These are phyloP conservation scores for Chlorops oryzae DNA, from an alignment of 1,140 invertebrate genomes.

Conservation along the genomic window DNA sequence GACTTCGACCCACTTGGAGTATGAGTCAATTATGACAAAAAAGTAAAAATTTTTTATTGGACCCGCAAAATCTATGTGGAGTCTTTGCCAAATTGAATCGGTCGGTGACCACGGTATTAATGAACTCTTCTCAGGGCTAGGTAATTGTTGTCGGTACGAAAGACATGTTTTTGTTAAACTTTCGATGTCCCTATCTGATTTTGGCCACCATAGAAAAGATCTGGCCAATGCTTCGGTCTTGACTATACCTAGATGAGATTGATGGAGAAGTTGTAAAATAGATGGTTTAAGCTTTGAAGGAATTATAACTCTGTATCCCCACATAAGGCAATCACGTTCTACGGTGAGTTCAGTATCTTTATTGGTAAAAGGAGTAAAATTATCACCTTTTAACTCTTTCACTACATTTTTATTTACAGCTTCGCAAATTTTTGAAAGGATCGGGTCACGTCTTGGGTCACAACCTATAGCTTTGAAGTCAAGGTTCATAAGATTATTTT, in stretches of 20 bases:
- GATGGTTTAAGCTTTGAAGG: neutral
- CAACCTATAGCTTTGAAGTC: neutral
- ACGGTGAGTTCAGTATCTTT: neutral
- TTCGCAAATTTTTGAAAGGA: neutral
- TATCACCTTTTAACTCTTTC: neutral
- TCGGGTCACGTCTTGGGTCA: slow-evolving; percentile 5
- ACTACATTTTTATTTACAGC: neutral
- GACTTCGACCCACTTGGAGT: neutral
- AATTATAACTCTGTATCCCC: slow-evolving; percentile 2
- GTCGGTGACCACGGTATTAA: neutral
- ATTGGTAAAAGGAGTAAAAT: neutral
- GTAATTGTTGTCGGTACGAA: neutral
- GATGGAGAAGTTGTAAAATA: neutral
- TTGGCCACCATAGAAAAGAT: slow-evolving; percentile 7
- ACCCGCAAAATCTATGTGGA: slow-evolving; percentile 5
- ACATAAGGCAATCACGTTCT: neutral
- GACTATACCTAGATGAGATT: slow-evolving; percentile 5
- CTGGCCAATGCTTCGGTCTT: slow-evolving; percentile 7
- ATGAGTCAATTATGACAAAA: neutral
- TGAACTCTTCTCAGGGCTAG: too few species aligned
- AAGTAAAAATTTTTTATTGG: slow-evolving; percentile 1
- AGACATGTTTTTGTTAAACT: slow-evolving; percentile 13
- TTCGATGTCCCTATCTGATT: slow-evolving; percentile 25
- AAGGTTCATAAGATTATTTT: neutral
- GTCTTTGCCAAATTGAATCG: neutral